Evolutionary conservation across 2,113 vertebrate genomes (phyloP).

Genomic region (Aleadryas rufinucha): DNA sequence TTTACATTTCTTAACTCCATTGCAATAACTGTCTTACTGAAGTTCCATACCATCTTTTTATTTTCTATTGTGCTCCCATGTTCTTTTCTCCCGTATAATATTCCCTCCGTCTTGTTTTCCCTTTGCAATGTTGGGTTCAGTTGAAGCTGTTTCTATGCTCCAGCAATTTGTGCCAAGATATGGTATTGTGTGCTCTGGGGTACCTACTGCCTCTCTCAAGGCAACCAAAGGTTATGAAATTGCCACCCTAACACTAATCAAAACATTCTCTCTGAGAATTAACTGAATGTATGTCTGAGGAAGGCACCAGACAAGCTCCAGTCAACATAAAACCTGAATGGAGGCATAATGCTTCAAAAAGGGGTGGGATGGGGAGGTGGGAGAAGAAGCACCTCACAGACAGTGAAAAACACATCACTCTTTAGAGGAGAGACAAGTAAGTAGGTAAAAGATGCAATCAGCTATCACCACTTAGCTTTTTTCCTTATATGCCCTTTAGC

Average conservation of each 20-base stretch:
- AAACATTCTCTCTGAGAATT: background rate
- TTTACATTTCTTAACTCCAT: background rate
- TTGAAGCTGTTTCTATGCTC: background rate
- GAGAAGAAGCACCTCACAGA: background rate
- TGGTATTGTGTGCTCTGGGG: background rate
- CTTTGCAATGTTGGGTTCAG: background rate
- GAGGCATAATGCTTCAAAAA: background rate
- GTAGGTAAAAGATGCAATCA: background rate
- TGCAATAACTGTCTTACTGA: background rate
- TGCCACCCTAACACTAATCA: background rate
- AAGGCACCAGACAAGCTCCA: background rate
- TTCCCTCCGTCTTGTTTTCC: background rate
- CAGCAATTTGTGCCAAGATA: background rate
- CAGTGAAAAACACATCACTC: background rate
- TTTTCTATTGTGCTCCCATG: background rate
- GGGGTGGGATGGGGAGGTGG: no score
- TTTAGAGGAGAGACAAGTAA: background rate
- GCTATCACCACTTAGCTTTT: background rate
- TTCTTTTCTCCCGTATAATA: background rate
- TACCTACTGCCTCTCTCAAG: background rate
- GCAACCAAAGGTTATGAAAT: background rate
- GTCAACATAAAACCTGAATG: background rate
- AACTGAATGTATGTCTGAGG: background rate
- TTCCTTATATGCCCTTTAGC: background rate
- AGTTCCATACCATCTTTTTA: background rate